Percentiles rank a stretch among this genome's conserved stretches.
These are phyloP conservation scores for Ostrea edulis DNA, from an alignment of 1,140 invertebrate genomes.

Conservation along the genomic window DNA sequence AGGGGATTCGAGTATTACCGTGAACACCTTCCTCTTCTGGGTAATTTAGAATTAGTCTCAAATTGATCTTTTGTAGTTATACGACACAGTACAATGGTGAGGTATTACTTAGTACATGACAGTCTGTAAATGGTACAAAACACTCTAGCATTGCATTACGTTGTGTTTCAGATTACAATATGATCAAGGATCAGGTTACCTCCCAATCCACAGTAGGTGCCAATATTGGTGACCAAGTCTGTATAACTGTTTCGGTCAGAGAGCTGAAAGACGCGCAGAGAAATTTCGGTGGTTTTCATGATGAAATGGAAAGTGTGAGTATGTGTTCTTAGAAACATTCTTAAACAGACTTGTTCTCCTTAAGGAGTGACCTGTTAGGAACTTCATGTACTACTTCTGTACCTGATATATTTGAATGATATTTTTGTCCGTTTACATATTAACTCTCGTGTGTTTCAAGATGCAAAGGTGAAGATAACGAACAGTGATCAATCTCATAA, in stretches of 20 bases:
- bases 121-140: too few relatives aligned
- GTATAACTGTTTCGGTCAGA: background rate
- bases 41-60: background rate
- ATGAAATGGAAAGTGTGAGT: constrained; percentile 30
- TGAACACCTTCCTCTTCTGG: constrained; percentile 33
- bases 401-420: too few relatives aligned
- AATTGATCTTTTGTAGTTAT: background rate
- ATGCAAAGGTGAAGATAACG: too few relatives aligned
- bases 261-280: constrained; percentile 27
- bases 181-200: background rate
- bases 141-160: too few relatives aligned
- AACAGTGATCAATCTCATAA: too few relatives aligned
- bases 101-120: too few relatives aligned
- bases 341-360: too few relatives aligned
- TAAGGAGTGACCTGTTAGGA: too few relatives aligned
- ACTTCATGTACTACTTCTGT: too few relatives aligned
- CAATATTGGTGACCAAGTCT: constrained; percentile 17
- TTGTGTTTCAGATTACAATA: background rate
- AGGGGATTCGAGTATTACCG: constrained; percentile 37
- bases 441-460: too few relatives aligned
- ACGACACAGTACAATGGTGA: too few relatives aligned
- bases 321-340: background rate
- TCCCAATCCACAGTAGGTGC: background rate
- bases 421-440: too few relatives aligned
- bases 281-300: constrained; percentile 2